Evolutionary conservation across 2,797 vertebrate species (phyloP), one percentile per base, ranked within the genome.

Genomic region (Phataginus tricuspis): DNA sequence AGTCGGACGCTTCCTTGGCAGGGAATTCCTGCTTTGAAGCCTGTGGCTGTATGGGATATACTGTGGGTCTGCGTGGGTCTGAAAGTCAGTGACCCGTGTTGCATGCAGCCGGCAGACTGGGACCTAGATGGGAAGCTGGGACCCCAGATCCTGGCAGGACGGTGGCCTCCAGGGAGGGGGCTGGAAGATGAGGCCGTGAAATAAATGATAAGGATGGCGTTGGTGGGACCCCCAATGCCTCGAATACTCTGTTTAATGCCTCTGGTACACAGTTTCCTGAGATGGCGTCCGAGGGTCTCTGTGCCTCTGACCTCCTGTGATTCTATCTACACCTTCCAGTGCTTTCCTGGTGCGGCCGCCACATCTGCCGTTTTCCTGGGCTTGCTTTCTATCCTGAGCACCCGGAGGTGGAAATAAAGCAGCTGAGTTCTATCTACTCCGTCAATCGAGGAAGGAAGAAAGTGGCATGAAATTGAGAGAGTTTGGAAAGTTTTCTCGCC

Each of bases 401-500:
- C 57, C 64, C 21, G 7, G 87, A 66, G 64, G 51, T 0, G 3
- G 75, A 84, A 64, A 84, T 53, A 37, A 71, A 84, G 72, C 77
- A 18, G 69, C n/a, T 1, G 55, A 85, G 11, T 19, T 68, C 34
- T 10, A 45, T 61, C 66, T 34, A 2, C 71, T 66, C 7, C 39
- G 21, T 80, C 23, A 18, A 37, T 25, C 4, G 11, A 79, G 34
- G 61, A 78, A 91, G 92, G 71, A 82, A 49, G 83, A 51, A 34
- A 82, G 61, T 2, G 3, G 14, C 64, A 42, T 75, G 27, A 77
- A 75, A 53, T 23, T 11, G 49, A 75, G 45, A 59, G 31, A n/a
- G 64, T 37, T 34, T 85, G 88, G 53, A 80, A 86, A 78, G n/a
- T 51, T 74, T 74, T 86, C 83, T 91, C 45, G n/a, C 5, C 74